A percentile compares a stretch with the other conserved stretches of the same genome.
phyloP scores from a whole-genome alignment of 2,797 vertebrate genomes.

The Acrossocheilus fasciatus region DNA sequence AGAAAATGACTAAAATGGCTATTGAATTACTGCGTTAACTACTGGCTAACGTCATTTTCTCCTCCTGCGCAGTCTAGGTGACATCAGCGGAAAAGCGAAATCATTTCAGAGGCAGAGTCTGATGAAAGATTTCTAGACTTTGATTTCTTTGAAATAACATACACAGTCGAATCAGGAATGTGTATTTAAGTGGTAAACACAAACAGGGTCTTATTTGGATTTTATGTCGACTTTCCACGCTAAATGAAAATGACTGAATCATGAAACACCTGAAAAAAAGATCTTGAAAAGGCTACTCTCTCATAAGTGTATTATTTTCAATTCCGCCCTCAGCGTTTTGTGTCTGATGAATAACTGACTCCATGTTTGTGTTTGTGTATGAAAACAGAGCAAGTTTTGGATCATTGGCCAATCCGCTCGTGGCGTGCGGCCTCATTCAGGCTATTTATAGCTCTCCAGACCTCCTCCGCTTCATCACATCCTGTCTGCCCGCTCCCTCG shows the following conservation, averaged over 20 bases:
- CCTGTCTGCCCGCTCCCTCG: constrained; percentile 67
- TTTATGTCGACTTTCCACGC: background rate
- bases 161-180: background rate
- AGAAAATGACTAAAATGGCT: background rate
- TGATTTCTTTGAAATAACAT: background rate
- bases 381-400: constrained; percentile 26
- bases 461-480: constrained; percentile 71
- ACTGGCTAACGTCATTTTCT: background rate
- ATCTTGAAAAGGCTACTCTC: no score
- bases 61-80: background rate
- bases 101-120: background rate
- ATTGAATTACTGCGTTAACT: background rate
- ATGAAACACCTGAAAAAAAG: background rate
- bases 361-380: constrained; percentile 9
- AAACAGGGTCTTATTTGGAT: background rate
- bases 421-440: constrained; percentile 56
- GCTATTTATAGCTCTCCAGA: constrained; percentile 80
- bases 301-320: no score
- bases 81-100: background rate
- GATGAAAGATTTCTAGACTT: background rate
- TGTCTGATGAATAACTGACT: constrained; percentile 32
- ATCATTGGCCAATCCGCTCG: constrained; percentile 24
- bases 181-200: background rate
- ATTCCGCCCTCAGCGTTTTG: background rate
- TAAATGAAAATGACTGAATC: background rate